Percentiles rank a stretch among this genome's conserved stretches.
Conservation (phyloP, 2,797 vertebrate species). For the Hyperoplus immaculatus region DNA sequence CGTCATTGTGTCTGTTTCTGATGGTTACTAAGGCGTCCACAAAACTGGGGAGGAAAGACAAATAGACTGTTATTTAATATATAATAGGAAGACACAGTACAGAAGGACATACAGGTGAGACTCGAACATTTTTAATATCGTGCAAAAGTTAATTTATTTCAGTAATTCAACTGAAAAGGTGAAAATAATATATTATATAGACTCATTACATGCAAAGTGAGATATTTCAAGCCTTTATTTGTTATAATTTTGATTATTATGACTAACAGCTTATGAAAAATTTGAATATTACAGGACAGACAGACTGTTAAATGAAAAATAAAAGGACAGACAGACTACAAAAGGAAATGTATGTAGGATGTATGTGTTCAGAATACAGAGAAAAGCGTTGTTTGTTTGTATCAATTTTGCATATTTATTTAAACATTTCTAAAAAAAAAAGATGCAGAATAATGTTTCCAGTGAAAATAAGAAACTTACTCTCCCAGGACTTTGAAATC, state of each 20-base stretch:
- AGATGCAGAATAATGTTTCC: neutral
- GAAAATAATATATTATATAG: too few relatives aligned
- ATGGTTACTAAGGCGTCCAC: constrained; percentile 91
- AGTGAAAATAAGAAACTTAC: constrained; percentile 83
- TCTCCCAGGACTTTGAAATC: constrained; percentile 89
- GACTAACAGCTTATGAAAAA: too few relatives aligned
- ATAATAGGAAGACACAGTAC: too few relatives aligned
- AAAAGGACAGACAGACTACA: neutral
- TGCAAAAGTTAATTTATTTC: too few relatives aligned
- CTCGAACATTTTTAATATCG: too few relatives aligned
- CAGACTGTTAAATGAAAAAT: too few relatives aligned
- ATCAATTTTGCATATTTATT: neutral
- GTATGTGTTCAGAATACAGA: neutral
- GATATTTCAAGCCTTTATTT: too few relatives aligned
- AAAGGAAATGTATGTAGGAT: neutral
- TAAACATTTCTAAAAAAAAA: neutral
- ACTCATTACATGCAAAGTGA: too few relatives aligned
- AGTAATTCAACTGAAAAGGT: too few relatives aligned
- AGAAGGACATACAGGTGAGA: too few relatives aligned
- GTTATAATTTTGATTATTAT: too few relatives aligned
- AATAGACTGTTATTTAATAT: neutral
- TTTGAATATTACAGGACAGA: too few relatives aligned
- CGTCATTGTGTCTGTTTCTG: constrained; percentile 96
- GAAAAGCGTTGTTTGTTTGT: neutral
- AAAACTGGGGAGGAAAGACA: constrained; percentile 82